A percentile compares a stretch with the other conserved stretches of the same genome.
These are phyloP conservation scores for Patiria pectinifera DNA, from an alignment of 53 echinoderm and acorn worm species.

Conservation along the genomic window DNA sequence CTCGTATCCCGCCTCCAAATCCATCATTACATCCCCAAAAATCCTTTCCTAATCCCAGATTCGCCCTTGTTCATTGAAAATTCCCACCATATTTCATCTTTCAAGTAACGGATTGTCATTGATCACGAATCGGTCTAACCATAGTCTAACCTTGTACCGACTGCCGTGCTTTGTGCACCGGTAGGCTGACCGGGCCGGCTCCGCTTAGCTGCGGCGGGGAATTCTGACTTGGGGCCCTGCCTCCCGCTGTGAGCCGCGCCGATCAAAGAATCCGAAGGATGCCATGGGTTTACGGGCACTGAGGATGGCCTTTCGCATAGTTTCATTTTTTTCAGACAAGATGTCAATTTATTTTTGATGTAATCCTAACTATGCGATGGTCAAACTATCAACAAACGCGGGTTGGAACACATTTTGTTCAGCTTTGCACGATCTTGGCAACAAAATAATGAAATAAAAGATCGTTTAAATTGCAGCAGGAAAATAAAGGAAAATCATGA, in stretches of 20 bases:
- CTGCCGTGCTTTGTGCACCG: background rate
- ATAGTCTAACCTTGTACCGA: background rate
- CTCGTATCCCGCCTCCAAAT: background rate
- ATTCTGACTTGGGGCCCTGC: background rate
- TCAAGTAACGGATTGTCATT: background rate
- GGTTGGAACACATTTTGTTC: background rate
- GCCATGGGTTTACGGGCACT: background rate
- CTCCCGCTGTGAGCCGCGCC: background rate
- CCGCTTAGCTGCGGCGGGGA: background rate
- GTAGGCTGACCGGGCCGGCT: background rate
- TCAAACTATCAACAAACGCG: background rate
- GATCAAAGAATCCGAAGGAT: slow-evolving; percentile 4
- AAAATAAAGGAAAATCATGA: too few species aligned
- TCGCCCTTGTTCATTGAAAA: background rate
- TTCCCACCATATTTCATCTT: background rate
- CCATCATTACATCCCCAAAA: background rate
- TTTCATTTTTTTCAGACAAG: too few species aligned
- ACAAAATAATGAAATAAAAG: too few species aligned
- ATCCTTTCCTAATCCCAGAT: background rate
- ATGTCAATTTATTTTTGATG: background rate
- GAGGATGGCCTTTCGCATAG: background rate
- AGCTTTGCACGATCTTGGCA: background rate
- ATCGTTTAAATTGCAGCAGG: too few species aligned
- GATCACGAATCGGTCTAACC: background rate
- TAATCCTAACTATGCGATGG: background rate